Conservation (phyloP, 2,797 vertebrate genomes). For the Aselliscus stoliczkanus region DNA sequence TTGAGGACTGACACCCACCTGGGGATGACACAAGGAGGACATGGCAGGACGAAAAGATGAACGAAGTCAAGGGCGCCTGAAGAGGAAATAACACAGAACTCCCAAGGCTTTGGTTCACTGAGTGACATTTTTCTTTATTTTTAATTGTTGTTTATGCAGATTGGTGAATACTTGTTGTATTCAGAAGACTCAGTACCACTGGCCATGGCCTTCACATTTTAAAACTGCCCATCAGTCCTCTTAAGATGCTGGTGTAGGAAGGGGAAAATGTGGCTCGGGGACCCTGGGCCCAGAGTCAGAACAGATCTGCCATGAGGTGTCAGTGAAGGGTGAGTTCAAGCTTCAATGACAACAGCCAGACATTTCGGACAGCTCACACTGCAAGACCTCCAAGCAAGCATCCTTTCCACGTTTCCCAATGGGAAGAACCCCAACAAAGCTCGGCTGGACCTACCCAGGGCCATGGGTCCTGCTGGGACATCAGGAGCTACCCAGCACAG, state of each 20-base stretch:
- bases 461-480: not conserved
- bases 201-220: not conserved
- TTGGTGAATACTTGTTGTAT: not conserved
- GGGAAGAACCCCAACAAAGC: not conserved
- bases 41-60: not conserved
- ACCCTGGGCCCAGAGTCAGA: not conserved
- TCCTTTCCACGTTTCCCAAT: not conserved
- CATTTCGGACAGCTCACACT: accelerated
- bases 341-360: not conserved
- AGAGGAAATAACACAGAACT: not conserved
- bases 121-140: not conserved
- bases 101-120: not conserved
- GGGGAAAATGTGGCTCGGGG: not conserved
- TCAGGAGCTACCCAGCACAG: not conserved
- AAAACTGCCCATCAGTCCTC: not conserved
- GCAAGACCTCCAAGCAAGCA: not conserved
- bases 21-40: not conserved
- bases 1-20: not conserved
- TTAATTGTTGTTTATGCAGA: not conserved
- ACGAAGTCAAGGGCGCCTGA: not conserved
- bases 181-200: not conserved
- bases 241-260: accelerated
- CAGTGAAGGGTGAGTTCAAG: not conserved
- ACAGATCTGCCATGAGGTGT: not conserved
- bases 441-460: not conserved